A percentile compares a stretch with the other conserved stretches of the same genome.
Conservation (phyloP, 2,888 invertebrate species). For the Tinea semifulvella region DNA sequence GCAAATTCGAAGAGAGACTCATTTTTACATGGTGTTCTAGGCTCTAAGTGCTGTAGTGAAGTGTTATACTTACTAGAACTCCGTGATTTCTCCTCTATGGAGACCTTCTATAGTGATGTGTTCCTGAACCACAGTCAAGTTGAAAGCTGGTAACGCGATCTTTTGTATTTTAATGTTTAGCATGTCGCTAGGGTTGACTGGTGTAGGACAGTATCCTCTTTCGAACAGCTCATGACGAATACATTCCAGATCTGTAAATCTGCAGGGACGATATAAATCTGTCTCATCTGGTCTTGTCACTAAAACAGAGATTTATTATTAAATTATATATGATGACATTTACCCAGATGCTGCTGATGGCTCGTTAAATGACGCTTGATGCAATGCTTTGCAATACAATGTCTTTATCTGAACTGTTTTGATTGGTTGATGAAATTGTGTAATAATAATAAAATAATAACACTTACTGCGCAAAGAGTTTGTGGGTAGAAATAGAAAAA, state of each 20-base stretch:
- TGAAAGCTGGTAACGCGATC: not conserved
- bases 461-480: no score
- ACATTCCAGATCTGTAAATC: not conserved
- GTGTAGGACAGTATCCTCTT: not conserved
- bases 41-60: no score
- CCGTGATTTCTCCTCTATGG: not conserved
- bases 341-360: no score
- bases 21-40: no score
- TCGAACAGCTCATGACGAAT: not conserved
- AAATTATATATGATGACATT: not conserved
- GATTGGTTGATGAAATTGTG: no score
- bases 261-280: not conserved
- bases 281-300: not conserved
- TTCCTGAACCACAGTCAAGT: not conserved
- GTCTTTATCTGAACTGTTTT: no score
- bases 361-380: no score
- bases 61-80: conserved; percentile 14
- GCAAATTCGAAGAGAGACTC: no score
- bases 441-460: no score
- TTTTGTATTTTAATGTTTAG: not conserved
- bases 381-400: no score
- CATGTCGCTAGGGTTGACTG: not conserved
- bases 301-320: not conserved
- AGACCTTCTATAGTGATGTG: not conserved
- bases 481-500: no score